Evolutionary conservation across 2,797 vertebrate genomes (phyloP).

Genomic region (Masticophis lateralis): DNA sequence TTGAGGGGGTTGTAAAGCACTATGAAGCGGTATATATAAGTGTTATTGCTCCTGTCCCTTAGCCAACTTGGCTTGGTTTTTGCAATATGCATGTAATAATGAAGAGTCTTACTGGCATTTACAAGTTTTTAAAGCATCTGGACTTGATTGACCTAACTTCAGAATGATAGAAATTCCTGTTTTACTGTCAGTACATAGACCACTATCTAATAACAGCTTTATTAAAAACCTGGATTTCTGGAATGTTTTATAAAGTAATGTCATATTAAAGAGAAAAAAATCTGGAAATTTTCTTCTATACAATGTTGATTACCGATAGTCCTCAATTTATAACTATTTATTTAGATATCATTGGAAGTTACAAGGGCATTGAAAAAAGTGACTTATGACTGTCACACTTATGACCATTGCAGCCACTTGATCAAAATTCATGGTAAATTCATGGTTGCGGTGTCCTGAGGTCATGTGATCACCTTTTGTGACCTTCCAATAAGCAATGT

Average conservation of each 20-base stretch:
- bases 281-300: not conserved
- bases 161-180: not conserved
- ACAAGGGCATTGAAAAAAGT: too few relatives aligned
- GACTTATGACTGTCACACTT: too few relatives aligned
- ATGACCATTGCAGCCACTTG: too few relatives aligned
- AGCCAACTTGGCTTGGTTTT: not conserved
- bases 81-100: not conserved
- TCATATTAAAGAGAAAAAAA: not conserved
- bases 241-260: not conserved
- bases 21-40: too few relatives aligned
- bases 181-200: not conserved
- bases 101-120: not conserved
- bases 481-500: too few relatives aligned
- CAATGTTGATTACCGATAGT: not conserved
- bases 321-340: too few relatives aligned
- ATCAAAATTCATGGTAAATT: too few relatives aligned
- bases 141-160: not conserved
- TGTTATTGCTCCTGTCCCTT: not conserved
- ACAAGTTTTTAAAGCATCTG: not conserved
- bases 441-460: too few relatives aligned
- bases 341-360: too few relatives aligned
- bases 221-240: not conserved
- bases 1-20: too few relatives aligned
- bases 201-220: not conserved
- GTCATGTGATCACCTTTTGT: too few relatives aligned